phyloP scores from a whole-genome alignment of 2,797 vertebrate genomes.

The Brachyrhaphis roseni region DNA sequence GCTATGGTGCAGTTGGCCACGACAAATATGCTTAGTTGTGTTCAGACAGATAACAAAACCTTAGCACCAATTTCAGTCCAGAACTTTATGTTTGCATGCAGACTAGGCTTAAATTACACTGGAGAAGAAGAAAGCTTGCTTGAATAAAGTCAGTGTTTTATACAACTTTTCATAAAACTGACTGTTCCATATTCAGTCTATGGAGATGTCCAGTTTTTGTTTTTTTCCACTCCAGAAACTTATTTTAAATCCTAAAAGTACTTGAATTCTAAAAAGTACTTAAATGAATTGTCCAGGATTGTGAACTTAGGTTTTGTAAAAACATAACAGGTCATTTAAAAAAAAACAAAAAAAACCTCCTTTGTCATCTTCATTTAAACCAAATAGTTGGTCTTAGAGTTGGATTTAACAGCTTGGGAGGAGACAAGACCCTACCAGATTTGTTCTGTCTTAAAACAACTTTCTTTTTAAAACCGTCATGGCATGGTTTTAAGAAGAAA shows the following conservation, averaged over 20 bases:
- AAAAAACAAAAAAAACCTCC: background rate
- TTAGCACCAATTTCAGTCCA: background rate
- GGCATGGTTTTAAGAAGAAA: too few relatives aligned
- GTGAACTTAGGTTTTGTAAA: background rate
- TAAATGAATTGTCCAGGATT: background rate
- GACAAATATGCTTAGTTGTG: background rate
- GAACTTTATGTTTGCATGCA: background rate
- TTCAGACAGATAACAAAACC: background rate
- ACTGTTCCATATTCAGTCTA: background rate
- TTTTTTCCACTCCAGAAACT: background rate
- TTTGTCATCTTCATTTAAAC: background rate
- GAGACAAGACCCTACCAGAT: background rate
- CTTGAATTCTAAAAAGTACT: background rate
- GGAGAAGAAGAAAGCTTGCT: background rate
- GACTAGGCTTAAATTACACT: background rate
- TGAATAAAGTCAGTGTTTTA: background rate
- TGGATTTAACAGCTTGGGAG: background rate
- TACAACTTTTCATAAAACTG: background rate
- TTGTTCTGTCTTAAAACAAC: background rate
- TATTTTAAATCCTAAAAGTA: background rate
- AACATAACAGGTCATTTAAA: background rate
- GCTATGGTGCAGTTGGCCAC: constrained; percentile 52
- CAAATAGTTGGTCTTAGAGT: background rate
- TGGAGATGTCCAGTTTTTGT: background rate
- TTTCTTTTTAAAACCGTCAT: background rate